Evolutionary conservation across 1,140 invertebrate species (phyloP), one percentile per base, ranked within the genome.

Genomic region (Drosophila bifasciata): DNA sequence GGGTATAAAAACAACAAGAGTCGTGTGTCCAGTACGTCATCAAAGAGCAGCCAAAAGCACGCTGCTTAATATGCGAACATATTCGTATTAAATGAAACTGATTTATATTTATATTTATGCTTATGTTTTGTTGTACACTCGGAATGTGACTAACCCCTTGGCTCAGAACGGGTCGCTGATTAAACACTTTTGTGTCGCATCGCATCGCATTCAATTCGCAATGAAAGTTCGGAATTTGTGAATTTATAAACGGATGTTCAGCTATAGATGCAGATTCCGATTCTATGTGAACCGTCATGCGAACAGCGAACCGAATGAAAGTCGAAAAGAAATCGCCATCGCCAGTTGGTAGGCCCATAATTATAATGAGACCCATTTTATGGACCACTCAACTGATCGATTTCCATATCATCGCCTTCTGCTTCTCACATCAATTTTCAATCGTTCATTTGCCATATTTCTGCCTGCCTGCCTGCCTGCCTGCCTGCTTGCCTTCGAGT

Each of bases 61-160:
- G 57, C 50, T 41, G 62, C 73, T 76, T 79, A 53, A 66, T 58
- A 66, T 74, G 49, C 49, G 52, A 23, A 59, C 41, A 36, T 11
- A 36, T 5, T 25, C 39, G 16, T 51, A 40, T 52, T 76, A 62
- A 86, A 88, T 77, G 86, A 64, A 86, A 77, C 50, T 77, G 77
- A 78, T 78, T 86, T 77, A 74, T 68, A 78, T 78, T 86, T 77
- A 74, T 68, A 50, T 58, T 67, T 76, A 67, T 69, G 79, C 45
- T 80, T 61, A 57, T 53, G 39, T 49, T 53, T 28, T 3, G 57
- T 36, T 39, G 56, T 23, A 61, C 43, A 41, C 32, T 11, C 32
- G 32, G 59, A 19, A 21, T 41, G 62, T 83, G 79, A 81, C 79
- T 81, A 81, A 81, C 41, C 36, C 52, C 40, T 41, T 21, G 32